Conservation (phyloP, 2,113 vertebrate genomes). For the Ceyx margarethae region DNA sequence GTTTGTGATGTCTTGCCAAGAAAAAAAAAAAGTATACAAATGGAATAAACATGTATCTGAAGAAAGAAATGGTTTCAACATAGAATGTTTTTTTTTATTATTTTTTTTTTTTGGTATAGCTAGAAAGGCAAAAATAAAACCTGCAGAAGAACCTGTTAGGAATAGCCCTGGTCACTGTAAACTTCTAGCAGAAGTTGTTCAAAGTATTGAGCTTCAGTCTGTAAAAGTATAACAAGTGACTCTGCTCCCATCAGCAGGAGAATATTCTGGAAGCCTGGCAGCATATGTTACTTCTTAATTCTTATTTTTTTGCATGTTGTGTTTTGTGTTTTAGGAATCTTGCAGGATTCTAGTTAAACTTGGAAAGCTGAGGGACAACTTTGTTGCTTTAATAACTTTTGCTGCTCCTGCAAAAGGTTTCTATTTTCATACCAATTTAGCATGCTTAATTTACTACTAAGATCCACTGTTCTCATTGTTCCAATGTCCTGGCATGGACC, state of each 20-base stretch:
- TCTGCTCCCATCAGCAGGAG: not conserved
- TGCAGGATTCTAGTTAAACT: not conserved
- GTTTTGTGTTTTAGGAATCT: not conserved
- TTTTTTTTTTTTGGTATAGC: not conserved
- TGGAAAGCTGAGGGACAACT: not conserved
- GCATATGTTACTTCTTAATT: not conserved
- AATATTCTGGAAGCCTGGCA: not conserved
- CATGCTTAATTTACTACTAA: not conserved
- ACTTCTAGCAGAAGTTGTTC: not conserved
- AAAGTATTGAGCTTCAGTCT: not conserved
- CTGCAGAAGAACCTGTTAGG: not conserved
- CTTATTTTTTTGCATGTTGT: not conserved
- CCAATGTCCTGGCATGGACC: not conserved
- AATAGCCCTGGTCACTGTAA: not conserved
- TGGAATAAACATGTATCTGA: not conserved
- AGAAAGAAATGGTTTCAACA: not conserved
- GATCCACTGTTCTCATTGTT: conserved; percentile 5
- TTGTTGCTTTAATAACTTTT: not conserved
- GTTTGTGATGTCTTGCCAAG: not conserved
- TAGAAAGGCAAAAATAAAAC: not conserved
- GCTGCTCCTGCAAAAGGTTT: not conserved
- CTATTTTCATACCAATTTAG: not conserved
- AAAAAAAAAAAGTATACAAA: not conserved
- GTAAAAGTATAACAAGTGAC: not conserved
- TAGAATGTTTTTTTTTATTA: not conserved